phyloP scores from a whole-genome alignment of 2,888 invertebrate genomes.

The Machimus rusticus region DNA sequence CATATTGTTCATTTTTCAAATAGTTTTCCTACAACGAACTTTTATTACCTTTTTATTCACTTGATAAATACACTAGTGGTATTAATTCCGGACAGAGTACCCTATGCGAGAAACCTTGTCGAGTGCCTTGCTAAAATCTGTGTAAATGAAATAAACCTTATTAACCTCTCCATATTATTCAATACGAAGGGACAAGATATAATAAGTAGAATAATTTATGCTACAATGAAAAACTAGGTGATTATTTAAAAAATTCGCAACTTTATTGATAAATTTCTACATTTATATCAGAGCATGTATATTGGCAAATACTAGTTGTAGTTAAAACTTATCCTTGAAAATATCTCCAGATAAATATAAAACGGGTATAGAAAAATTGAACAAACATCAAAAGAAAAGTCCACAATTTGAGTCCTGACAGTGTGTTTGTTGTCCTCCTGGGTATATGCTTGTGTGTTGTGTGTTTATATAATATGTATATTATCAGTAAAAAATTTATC shows the following conservation, averaged over 20 bases:
- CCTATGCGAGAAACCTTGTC: no score
- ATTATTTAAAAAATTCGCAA: conserved; percentile 37
- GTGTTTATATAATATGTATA: neutral
- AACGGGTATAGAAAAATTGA: conserved; percentile 17
- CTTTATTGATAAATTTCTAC: conserved; percentile 40
- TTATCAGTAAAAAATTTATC: conserved; percentile 11
- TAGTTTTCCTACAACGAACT: no score
- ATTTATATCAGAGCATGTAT: conserved; percentile 37
- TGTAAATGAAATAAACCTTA: no score
- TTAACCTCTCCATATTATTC: no score
- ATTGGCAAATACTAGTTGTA: conserved; percentile 27
- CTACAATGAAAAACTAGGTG: neutral
- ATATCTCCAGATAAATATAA: conserved; percentile 1
- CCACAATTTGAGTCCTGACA: neutral
- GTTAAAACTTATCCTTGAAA: conserved; percentile 25
- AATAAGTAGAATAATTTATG: no score
- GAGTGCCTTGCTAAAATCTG: no score
- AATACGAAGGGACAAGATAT: no score
- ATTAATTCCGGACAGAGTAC: no score
- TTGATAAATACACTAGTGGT: no score
- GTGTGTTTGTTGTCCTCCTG: neutral
- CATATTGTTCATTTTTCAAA: no score
- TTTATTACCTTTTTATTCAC: no score
- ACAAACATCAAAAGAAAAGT: conserved; percentile 13
- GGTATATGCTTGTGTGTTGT: neutral